These are phyloP conservation scores for Hyppa rectilinea DNA, from an alignment of 2,888 invertebrate species.

Conservation along the genomic window DNA sequence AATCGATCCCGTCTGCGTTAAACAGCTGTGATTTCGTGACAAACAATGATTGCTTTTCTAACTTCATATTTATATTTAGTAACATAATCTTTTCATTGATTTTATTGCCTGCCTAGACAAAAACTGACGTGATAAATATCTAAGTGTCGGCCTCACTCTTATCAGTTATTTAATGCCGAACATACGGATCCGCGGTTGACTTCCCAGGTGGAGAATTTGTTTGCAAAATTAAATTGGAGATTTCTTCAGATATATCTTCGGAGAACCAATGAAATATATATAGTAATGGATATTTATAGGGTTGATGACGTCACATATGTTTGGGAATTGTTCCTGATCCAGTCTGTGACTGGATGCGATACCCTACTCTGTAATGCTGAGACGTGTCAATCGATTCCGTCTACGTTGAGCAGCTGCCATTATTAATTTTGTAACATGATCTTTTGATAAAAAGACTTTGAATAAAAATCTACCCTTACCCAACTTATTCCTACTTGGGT, in stretches of 20 bases:
- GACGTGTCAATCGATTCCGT: slow-evolving; percentile 41
- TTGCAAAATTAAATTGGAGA: background rate
- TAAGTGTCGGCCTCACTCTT: background rate
- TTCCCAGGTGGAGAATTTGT: background rate
- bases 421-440: slow-evolving; percentile 10
- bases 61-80: slow-evolving; percentile 19
- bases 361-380: slow-evolving; percentile 15
- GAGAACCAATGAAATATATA: background rate
- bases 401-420: slow-evolving; percentile 27
- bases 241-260: background rate
- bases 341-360: slow-evolving; percentile 1
- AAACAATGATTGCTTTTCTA: slow-evolving; percentile 29
- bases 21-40: slow-evolving; percentile 36
- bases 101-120: too few relatives aligned
- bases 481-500: background rate
- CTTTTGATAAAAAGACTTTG: too few relatives aligned
- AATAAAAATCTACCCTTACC: background rate
- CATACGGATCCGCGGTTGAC: background rate
- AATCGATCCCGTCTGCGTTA: slow-evolving; percentile 41
- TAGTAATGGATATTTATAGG: slow-evolving; percentile 38
- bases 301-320: slow-evolving; percentile 20
- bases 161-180: background rate
- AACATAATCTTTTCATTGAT: background rate
- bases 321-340: slow-evolving; percentile 25
- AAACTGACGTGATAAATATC: background rate